Percentiles rank a stretch among this genome's conserved stretches.
These are phyloP conservation scores for Gallinago jamesoni DNA, from an alignment of 2,113 vertebrate species.

Conservation along the genomic window DNA sequence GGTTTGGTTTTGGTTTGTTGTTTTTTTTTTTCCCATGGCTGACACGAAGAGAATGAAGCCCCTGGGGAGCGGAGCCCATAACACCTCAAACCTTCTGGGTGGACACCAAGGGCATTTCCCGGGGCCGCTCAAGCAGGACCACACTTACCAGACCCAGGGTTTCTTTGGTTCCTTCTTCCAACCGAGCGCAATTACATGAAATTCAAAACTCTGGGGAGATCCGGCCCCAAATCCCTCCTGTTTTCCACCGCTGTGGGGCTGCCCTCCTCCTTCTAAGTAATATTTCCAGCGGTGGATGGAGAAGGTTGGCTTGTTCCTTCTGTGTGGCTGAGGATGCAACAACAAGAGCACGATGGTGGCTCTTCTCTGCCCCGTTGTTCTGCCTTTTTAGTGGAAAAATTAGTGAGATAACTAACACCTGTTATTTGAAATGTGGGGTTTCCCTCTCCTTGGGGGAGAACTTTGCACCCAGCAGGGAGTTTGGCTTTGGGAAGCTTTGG, in stretches of 20 bases:
- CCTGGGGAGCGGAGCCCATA: not conserved
- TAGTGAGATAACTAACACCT: not conserved
- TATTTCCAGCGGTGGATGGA: not conserved
- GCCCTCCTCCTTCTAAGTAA: not conserved
- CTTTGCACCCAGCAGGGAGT: not conserved
- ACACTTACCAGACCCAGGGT: rapidly evolving
- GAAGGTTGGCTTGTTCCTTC: not conserved
- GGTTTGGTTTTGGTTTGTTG: too few relatives aligned
- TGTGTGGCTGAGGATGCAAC: not conserved
- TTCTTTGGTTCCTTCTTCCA: not conserved
- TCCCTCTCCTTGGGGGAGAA: not conserved
- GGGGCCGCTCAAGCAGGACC: not conserved
- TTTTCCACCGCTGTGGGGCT: rapidly evolving
- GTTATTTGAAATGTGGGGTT: not conserved
- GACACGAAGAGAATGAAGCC: not conserved
- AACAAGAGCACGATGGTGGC: not conserved
- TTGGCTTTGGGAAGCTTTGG: not conserved
- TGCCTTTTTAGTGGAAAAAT: not conserved
- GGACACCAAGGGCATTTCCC: not conserved
- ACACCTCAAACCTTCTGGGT: not conserved
- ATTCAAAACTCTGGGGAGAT: not conserved
- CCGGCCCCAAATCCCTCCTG: not conserved
- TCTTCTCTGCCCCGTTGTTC: not conserved
- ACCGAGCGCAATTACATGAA: rapidly evolving
- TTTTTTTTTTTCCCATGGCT: not conserved